Base-by-base conservation (phyloP, 37 sponge, comb jelly and placozoan species). In the Cliona cf. orientalis region DNA sequence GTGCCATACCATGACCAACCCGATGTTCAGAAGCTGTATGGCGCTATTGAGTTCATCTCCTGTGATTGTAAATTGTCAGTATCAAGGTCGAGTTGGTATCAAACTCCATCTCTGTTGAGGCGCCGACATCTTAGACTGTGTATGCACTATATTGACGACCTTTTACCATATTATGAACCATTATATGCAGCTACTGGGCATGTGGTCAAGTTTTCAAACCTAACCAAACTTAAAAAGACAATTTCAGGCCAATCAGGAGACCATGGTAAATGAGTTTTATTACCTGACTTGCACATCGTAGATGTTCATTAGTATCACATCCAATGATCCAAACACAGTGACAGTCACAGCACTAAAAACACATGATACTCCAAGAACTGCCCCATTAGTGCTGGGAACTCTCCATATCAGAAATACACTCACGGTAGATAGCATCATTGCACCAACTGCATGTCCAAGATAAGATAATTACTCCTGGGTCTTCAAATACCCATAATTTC, bases 311-410 rank as follows among this genome's bases (percentile, higher is more conserved):
- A 32, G 34, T 37, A 87, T 42, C 23, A 80, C 68, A 38, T 80
- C 80, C 35, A 87, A 57, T 37, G 80, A 72, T 28, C 62, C 58
- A 70, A 87, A 74, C 12, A 73, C 55, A 61, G 75, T 74, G 39
- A 80, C 75, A n/a, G 75, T 80, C 31, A 80, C 80, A 23, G 81
- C 80, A 70, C 74, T 80, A 55, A 80, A 87, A 9, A 87, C 57
- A 66, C 87, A 87, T 6, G 81, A 72, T 34, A 87, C 69, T 31
- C 45, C 31, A n/a, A 87, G 34, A 14, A 74, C 74, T 26, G 62
- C 43, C 22, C 26, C 72, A 22, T 74, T 80, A 26, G 42, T 33
- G 35, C 46, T 66, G 59, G 80, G 78, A 63, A 79, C 69, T 21
- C 46, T 23, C 80, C 80, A 87, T 23, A 87, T 80, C 57, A 53